A percentile compares a stretch with the other conserved stretches of the same genome.
Evolutionary conservation across 2,797 vertebrate species (phyloP).

Genomic region (Pipistrellus pygmaeus): DNA sequence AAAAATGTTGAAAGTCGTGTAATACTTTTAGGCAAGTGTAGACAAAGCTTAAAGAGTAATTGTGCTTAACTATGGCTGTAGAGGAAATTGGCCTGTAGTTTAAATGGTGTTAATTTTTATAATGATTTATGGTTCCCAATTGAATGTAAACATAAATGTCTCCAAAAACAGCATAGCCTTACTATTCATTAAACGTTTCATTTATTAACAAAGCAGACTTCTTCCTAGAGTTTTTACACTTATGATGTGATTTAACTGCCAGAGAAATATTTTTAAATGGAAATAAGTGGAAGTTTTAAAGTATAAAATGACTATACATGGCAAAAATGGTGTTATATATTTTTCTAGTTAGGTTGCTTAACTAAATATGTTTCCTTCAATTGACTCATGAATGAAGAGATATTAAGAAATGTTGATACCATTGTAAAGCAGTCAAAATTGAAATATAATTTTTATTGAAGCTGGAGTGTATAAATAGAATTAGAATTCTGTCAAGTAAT

Average conservation of each 20-base stretch:
- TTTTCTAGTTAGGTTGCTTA: not conserved
- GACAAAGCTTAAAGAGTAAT: constrained; percentile 43
- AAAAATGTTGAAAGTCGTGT: not conserved
- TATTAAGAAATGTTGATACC: not conserved
- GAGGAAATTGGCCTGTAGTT: constrained; percentile 44
- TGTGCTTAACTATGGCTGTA: constrained; percentile 8
- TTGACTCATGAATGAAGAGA: not conserved
- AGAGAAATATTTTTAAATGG: not conserved
- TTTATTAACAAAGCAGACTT: constrained; percentile 22
- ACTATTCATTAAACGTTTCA: constrained; percentile 13
- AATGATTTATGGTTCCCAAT: constrained; percentile 58
- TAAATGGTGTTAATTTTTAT: constrained; percentile 59
- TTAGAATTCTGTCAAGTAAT: constrained; percentile 20
- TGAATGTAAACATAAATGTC: constrained; percentile 56
- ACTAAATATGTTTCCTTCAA: constrained; percentile 46
- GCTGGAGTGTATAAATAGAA: constrained; percentile 11
- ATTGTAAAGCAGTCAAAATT: constrained; percentile 25
- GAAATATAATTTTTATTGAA: constrained; percentile 31
- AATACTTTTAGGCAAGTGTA: constrained; percentile 26
- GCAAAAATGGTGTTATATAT: not conserved
- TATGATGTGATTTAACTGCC: constrained; percentile 5
- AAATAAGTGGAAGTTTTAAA: constrained; percentile 49
- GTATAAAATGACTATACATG: not conserved
- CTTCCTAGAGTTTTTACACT: not conserved
- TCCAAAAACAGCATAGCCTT: constrained; percentile 44